Percentiles rank a stretch among this genome's conserved stretches.
Evolutionary conservation across 2,888 invertebrate genomes (phyloP).

Genomic region (Podotricha telesiphe): DNA sequence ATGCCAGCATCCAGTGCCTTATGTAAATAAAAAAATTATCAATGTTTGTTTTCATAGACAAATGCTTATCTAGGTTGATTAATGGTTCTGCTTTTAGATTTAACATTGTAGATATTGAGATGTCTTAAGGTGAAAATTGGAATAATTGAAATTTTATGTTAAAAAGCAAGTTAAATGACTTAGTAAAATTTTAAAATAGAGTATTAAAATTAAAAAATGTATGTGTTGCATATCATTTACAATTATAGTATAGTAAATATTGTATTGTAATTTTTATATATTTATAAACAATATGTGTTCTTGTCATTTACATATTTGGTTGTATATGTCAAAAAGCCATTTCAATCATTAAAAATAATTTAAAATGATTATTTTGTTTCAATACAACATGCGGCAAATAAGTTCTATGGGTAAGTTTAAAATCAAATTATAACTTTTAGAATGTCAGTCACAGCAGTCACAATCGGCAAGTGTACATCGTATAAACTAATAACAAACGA

Average conservation of each 20-base stretch:
- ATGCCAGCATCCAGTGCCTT: conserved; percentile 46
- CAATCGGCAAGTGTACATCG: conserved; percentile 15
- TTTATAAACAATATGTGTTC: neutral
- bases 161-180: too few species aligned
- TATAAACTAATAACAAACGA: conserved; percentile 24
- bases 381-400: neutral
- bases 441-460: conserved; percentile 17
- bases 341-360: neutral
- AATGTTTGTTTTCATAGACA: conserved; percentile 58
- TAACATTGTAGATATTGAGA: neutral
- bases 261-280: neutral
- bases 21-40: conserved; percentile 56
- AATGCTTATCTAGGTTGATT: conserved; percentile 23
- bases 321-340: neutral
- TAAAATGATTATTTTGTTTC: neutral
- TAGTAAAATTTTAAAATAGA: neutral
- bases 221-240: neutral
- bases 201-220: neutral
- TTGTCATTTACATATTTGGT: neutral
- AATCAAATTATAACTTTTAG: conserved; percentile 14
- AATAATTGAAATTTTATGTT: neutral
- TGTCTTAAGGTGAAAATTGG: neutral
- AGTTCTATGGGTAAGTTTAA: neutral
- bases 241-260: neutral
- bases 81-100: conserved; percentile 26